A percentile compares a stretch with the other conserved stretches of the same genome.
phyloP scores from a whole-genome alignment of 2,888 invertebrate species.

The Bugulina stolonifera region DNA sequence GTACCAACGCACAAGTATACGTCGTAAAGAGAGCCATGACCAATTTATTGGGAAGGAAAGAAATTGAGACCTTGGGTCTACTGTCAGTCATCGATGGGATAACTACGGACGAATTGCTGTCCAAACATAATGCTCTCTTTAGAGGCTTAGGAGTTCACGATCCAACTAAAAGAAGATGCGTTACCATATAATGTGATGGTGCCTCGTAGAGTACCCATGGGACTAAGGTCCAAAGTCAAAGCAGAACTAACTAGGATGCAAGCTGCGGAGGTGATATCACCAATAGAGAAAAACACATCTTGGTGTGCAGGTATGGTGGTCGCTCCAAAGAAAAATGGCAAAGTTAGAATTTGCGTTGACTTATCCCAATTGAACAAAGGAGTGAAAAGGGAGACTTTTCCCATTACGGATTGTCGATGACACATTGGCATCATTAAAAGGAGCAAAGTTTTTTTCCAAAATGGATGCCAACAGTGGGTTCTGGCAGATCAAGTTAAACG shows the following conservation, averaged over 20 bases:
- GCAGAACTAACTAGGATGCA: not conserved
- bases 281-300: not conserved
- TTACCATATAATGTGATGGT: not conserved
- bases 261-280: not conserved
- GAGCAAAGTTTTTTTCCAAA: constrained; percentile 30
- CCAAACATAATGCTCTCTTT: not conserved
- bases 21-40: not conserved
- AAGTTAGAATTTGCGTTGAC: not conserved
- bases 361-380: constrained; percentile 27
- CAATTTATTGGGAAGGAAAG: not conserved
- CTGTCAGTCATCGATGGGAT: not conserved
- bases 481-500: constrained; percentile 30
- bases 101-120: not conserved
- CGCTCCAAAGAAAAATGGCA: not conserved
- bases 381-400: constrained; percentile 29
- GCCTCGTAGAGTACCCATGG: not conserved
- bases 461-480: constrained; percentile 31
- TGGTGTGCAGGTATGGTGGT: not conserved
- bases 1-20: not conserved
- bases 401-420: constrained; percentile 27
- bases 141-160: not conserved
- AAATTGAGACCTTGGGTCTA: not conserved
- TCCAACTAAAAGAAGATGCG: not conserved
- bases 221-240: not conserved
- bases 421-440: constrained; percentile 27